Conservation (phyloP, 1,140 invertebrate genomes). For the Antheraea mylitta region DNA sequence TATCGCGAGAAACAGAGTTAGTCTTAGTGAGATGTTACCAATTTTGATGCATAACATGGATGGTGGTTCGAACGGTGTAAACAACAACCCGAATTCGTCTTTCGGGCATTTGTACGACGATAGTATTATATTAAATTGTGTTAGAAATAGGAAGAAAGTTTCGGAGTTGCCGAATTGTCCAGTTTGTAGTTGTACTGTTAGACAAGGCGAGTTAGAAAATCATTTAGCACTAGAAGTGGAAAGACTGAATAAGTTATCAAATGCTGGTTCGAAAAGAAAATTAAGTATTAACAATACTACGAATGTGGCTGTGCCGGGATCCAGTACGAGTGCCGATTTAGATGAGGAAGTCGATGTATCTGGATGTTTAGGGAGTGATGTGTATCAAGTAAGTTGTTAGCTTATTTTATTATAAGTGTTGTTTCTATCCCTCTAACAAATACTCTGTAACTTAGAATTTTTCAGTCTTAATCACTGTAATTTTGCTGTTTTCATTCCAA, state of each 20-base stretch:
- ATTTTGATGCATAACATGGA: slow-evolving; percentile 67
- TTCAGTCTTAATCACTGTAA: no score
- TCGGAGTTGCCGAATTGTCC: slow-evolving; percentile 68
- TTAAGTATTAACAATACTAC: slow-evolving; percentile 47
- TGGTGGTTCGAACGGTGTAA: slow-evolving; percentile 45
- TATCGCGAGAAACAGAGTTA: slow-evolving; percentile 31
- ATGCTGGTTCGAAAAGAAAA: slow-evolving; percentile 53
- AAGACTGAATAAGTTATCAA: slow-evolving; percentile 61
- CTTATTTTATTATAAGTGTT: neutral
- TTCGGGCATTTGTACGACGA: slow-evolving; percentile 52
- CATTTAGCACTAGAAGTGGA: slow-evolving; percentile 69
- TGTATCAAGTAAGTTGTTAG: slow-evolving; percentile 58
- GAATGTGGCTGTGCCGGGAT: slow-evolving; percentile 32
- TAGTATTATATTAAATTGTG: slow-evolving; percentile 64
- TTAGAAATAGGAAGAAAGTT: slow-evolving; percentile 70
- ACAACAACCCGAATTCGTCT: slow-evolving; percentile 44
- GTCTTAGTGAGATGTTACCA: slow-evolving; percentile 61
- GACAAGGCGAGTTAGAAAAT: slow-evolving; percentile 63
- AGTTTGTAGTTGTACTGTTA: slow-evolving; percentile 72
- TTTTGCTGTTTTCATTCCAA: no score
- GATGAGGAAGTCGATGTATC: slow-evolving; percentile 63
- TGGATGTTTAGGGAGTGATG: slow-evolving; percentile 67
- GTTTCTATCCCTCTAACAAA: neutral
- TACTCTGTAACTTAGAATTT: no score
- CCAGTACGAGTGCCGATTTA: slow-evolving; percentile 32